Conservation (phyloP, 2,888 invertebrate species). For the Cataglyphis livida region DNA sequence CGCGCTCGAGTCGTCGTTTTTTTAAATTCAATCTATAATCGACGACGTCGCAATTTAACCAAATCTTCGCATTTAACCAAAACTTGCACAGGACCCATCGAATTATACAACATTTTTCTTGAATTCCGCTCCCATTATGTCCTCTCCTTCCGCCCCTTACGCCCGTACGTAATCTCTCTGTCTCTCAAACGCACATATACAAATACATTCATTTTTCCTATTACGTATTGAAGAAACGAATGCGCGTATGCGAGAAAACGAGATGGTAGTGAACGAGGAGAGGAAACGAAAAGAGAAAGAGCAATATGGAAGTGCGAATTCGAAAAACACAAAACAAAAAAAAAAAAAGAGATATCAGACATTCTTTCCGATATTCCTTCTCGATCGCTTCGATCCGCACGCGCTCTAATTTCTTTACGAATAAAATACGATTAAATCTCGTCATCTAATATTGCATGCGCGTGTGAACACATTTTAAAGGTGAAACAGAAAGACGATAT, state of each 20-base stretch:
- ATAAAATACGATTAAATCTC: conserved; percentile 74
- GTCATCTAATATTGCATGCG: conserved; percentile 82
- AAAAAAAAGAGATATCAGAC: conserved; percentile 48
- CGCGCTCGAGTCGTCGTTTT: conserved; percentile 64
- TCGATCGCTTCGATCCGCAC: conserved; percentile 42
- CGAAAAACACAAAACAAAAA: conserved; percentile 1
- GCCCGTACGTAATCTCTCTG: neutral
- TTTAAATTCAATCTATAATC: conserved; percentile 80
- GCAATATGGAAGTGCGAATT: neutral
- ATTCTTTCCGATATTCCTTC: conserved; percentile 54
- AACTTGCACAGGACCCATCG: conserved; percentile 83
- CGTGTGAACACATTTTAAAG: conserved; percentile 81
- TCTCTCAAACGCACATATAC: conserved; percentile 11
- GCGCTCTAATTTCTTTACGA: conserved; percentile 61
- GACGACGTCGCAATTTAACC: conserved; percentile 80
- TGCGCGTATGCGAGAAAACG: neutral
- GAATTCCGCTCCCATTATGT: neutral
- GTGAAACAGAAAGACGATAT: conserved; percentile 71
- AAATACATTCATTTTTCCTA: neutral
- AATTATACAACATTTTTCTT: conserved; percentile 71
- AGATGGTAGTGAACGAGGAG: neutral
- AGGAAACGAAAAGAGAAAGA: neutral
- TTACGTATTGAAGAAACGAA: conserved; percentile 25
- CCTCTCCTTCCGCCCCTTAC: neutral
- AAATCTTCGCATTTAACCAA: conserved; percentile 81